Conservation (phyloP, 92 coral and sea anemone genomes). For the Galaxea fascicularis region DNA sequence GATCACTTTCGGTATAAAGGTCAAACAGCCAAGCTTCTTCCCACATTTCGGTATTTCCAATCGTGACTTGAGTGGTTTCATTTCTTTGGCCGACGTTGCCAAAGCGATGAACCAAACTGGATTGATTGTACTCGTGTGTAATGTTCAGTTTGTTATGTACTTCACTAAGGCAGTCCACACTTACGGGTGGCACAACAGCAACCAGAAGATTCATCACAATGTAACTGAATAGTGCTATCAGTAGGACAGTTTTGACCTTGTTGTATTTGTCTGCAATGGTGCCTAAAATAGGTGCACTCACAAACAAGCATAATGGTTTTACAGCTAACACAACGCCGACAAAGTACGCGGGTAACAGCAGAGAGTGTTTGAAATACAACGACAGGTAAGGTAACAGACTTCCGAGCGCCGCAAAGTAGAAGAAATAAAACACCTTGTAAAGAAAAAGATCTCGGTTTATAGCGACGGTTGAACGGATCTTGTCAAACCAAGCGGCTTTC, state of each 20-base stretch:
- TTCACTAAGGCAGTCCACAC: constrained; percentile 80
- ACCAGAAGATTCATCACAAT: constrained; percentile 75
- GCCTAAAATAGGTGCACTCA: constrained; percentile 91
- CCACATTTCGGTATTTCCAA: constrained; percentile 78
- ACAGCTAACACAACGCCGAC: constrained; percentile 88
- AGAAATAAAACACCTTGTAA: constrained; percentile 87
- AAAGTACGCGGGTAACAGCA: constrained; percentile 86
- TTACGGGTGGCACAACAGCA: constrained; percentile 89
- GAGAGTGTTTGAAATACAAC: constrained; percentile 90
- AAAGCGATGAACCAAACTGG: constrained; percentile 16
- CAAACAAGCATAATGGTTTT: constrained; percentile 79
- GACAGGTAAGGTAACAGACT: constrained; percentile 87
- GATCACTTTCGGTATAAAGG: constrained; percentile 78
- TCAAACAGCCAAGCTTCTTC: constrained; percentile 90
- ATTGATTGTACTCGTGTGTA: constrained; percentile 50
- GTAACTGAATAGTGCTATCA: constrained; percentile 81
- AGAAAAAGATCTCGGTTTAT: constrained; percentile 68
- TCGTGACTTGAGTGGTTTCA: constrained; percentile 1
- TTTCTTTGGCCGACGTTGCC: constrained; percentile 31
- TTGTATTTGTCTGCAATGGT: constrained; percentile 94
- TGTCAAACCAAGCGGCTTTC: constrained; percentile 46
- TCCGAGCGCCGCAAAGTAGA: constrained; percentile 92
- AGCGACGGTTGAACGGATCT: constrained; percentile 58
- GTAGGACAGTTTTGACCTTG: constrained; percentile 76
- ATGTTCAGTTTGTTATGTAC: constrained; percentile 78